Conservation (phyloP, 2,888 invertebrate genomes). For the Hemithea aestivaria region DNA sequence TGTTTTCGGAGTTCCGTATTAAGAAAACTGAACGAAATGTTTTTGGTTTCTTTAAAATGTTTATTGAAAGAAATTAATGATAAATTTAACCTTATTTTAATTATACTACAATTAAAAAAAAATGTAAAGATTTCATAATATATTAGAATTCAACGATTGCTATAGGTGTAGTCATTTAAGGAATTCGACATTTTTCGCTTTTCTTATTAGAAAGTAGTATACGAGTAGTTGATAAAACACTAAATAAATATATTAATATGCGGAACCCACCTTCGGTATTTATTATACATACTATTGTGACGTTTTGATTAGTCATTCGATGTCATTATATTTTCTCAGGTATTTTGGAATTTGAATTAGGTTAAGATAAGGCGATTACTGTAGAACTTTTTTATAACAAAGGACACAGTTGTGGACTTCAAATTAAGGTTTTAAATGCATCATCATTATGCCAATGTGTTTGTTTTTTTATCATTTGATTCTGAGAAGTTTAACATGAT, state of each 20-base stretch:
- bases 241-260: slow-evolving; percentile 9
- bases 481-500: background rate
- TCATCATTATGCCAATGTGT: slow-evolving; percentile 10
- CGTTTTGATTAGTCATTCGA: slow-evolving; percentile 60
- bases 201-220: no score
- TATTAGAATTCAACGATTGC: no score
- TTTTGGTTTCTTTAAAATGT: no score
- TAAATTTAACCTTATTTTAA: no score
- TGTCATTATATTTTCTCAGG: slow-evolving; percentile 63
- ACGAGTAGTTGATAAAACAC: no score
- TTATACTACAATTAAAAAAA: no score
- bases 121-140: no score
- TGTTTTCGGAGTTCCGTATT: slow-evolving; percentile 48
- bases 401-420: slow-evolving; percentile 17
- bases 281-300: slow-evolving; percentile 21
- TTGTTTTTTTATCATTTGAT: slow-evolving; percentile 1
- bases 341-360: slow-evolving; percentile 65
- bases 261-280: no score
- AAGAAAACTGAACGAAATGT: background rate
- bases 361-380: slow-evolving; percentile 40
- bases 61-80: no score
- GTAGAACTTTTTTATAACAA: slow-evolving; percentile 28
- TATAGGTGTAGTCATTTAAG: no score
- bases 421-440: slow-evolving; percentile 11
- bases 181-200: no score